These are phyloP conservation scores for Xestia sexstrigata DNA, from an alignment of 2,888 invertebrate genomes.

Conservation along the genomic window DNA sequence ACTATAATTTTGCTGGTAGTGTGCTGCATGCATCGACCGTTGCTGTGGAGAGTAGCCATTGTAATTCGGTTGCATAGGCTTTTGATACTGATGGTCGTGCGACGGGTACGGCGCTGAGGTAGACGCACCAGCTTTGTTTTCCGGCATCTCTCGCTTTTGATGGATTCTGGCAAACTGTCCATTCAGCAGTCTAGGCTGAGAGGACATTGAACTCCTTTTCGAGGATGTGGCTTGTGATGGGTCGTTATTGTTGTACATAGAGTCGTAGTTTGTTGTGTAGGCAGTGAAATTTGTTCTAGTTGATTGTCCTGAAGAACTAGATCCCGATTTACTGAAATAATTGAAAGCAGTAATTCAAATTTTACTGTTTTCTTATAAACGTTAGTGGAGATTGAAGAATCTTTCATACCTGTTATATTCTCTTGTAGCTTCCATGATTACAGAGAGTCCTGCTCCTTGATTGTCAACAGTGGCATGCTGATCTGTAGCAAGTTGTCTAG, in stretches of 20 bases:
- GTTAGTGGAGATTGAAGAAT: constrained; percentile 5
- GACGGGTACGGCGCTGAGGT: constrained; percentile 82
- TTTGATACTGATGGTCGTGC: constrained; percentile 88
- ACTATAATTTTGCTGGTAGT: constrained; percentile 84
- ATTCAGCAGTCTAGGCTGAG: constrained; percentile 81
- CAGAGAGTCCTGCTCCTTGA: constrained; percentile 89
- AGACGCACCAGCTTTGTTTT: constrained; percentile 75
- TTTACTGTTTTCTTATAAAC: constrained; percentile 22
- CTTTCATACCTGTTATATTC: constrained; percentile 89
- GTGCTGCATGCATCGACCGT: constrained; percentile 79
- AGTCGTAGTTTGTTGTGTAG: constrained; percentile 86
- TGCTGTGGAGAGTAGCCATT: constrained; percentile 87
- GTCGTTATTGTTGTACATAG: constrained; percentile 87
- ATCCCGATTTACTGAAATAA: constrained; percentile 88
- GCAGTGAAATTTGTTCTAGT: constrained; percentile 87
- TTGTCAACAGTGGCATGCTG: constrained; percentile 84
- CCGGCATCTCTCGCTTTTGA: constrained; percentile 79
- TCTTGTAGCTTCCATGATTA: constrained; percentile 92
- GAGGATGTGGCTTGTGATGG: constrained; percentile 80
- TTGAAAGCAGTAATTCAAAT: constrained; percentile 40
- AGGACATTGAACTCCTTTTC: constrained; percentile 83
- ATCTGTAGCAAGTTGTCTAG: constrained; percentile 79
- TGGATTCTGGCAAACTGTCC: constrained; percentile 85
- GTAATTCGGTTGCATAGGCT: constrained; percentile 78
- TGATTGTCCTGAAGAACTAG: constrained; percentile 88